Conservation (phyloP, 2,888 invertebrate genomes). For the Malthinus seriepunctatus region DNA sequence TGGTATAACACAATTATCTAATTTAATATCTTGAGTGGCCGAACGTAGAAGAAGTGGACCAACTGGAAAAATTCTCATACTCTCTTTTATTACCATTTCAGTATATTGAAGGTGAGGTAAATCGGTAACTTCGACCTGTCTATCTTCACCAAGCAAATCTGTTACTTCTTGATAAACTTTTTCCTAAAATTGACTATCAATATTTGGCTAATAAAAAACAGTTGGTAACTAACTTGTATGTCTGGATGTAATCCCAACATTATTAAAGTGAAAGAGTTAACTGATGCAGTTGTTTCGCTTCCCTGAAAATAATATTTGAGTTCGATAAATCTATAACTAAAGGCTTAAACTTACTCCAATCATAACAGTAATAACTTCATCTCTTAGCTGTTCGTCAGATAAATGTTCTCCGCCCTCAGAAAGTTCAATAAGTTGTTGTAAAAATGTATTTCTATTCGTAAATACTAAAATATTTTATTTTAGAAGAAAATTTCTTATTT, state of each 20-base stretch:
- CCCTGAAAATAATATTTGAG: no score
- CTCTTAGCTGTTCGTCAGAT: conserved; percentile 20
- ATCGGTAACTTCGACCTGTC: conserved; percentile 9
- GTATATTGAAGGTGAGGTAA: conserved; percentile 20
- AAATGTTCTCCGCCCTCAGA: conserved; percentile 12
- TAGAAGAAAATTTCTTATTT: no score
- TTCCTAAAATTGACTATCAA: conserved; percentile 6
- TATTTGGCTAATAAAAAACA: background rate
- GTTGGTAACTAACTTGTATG: conserved; percentile 35
- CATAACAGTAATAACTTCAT: conserved; percentile 31
- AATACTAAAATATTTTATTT: background rate
- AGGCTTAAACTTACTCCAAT: conserved; percentile 26
- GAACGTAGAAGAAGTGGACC: conserved; percentile 17
- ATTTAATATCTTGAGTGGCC: conserved; percentile 19
- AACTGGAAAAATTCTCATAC: conserved; percentile 26
- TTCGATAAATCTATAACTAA: no score
- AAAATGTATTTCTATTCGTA: conserved; percentile 49
- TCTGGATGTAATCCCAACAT: conserved; percentile 40
- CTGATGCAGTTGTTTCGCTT: conserved; percentile 42
- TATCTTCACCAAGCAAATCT: conserved; percentile 13
- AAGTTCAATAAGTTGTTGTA: conserved; percentile 55
- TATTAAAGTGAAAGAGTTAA: conserved; percentile 37
- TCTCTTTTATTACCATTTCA: conserved; percentile 31
- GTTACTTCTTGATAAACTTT: conserved; percentile 28
- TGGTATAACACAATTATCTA: conserved; percentile 13